Percentiles rank a stretch among this genome's conserved stretches.
These are phyloP conservation scores for Chrysocyon brachyurus DNA, from an alignment of 2,797 vertebrate species.

Conservation along the genomic window DNA sequence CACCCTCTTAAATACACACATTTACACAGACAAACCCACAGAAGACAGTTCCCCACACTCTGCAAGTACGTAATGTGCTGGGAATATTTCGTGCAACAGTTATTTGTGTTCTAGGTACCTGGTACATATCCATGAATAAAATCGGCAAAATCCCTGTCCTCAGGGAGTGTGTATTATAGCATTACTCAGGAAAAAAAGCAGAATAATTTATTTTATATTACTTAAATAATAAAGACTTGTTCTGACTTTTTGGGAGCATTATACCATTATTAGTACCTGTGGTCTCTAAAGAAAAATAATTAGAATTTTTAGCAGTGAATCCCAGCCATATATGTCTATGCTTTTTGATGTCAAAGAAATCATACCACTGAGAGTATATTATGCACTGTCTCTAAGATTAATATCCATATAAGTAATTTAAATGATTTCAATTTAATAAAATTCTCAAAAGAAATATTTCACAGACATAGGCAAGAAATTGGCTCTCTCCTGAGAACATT, in stretches of 20 bases:
- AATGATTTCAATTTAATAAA: constrained; percentile 72
- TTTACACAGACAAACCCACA: neutral
- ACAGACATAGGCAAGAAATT: constrained; percentile 3
- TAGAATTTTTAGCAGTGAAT: constrained; percentile 35
- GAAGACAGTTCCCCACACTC: neutral
- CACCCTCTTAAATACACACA: neutral
- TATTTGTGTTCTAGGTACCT: neutral
- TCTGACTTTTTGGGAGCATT: neutral
- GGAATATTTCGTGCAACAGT: neutral
- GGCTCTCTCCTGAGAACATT: constrained; percentile 30
- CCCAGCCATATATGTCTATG: neutral
- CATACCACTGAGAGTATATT: neutral
- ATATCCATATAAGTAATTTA: constrained; percentile 59
- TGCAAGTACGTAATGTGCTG: neutral
- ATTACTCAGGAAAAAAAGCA: neutral
- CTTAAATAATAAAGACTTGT: neutral
- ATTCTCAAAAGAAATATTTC: constrained; percentile 57
- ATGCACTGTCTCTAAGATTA: constrained; percentile 34
- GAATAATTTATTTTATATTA: constrained; percentile 17
- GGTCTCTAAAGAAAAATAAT: constrained; percentile 45
- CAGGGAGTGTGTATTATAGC: neutral
- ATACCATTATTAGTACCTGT: constrained; percentile 63
- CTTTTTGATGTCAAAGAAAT: constrained; percentile 51
- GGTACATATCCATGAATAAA: neutral
- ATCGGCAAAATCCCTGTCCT: neutral